These are phyloP conservation scores for Drosophila kepulauana DNA, from an alignment of 1,140 invertebrate genomes.

Conservation along the genomic window DNA sequence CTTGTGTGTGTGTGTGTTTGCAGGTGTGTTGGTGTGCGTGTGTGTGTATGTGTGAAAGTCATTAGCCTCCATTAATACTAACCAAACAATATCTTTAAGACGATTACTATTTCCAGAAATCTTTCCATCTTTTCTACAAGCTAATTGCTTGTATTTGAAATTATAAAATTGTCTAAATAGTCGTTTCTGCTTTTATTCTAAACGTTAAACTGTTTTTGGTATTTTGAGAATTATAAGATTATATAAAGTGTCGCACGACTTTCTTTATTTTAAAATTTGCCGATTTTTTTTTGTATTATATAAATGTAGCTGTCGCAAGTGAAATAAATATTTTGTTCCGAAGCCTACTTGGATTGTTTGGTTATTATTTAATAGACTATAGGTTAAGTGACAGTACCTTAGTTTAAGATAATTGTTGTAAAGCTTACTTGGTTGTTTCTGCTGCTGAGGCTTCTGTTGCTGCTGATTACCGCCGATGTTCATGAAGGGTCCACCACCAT, in stretches of 20 bases:
- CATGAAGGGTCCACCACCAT: slow-evolving; percentile 86
- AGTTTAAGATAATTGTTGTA: neutral
- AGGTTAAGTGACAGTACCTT: neutral
- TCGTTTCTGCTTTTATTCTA: too few species aligned
- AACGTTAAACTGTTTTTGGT: too few species aligned
- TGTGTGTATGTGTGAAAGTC: neutral
- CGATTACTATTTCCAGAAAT: too few species aligned
- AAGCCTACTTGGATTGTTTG: neutral
- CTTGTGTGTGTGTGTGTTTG: slow-evolving; percentile 17
- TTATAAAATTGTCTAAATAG: too few species aligned
- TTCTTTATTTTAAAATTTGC: too few species aligned
- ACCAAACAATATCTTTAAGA: neutral
- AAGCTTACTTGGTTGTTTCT: slow-evolving; percentile 91
- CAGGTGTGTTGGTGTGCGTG: slow-evolving; percentile 12
- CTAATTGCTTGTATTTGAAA: too few species aligned
- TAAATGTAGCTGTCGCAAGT: too few species aligned
- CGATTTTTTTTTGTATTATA: too few species aligned
- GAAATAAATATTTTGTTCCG: too few species aligned
- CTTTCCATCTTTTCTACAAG: too few species aligned
- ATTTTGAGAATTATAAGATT: too few species aligned
- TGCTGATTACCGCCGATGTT: slow-evolving; percentile 73
- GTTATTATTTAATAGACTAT: slow-evolving; percentile 5
- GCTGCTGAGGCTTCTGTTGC: slow-evolving; percentile 88
- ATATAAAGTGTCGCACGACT: too few species aligned
- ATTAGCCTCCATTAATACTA: slow-evolving; percentile 7